These are phyloP conservation scores for Aspidoscelis tigris DNA, from an alignment of 2,113 vertebrate species.

Conservation along the genomic window DNA sequence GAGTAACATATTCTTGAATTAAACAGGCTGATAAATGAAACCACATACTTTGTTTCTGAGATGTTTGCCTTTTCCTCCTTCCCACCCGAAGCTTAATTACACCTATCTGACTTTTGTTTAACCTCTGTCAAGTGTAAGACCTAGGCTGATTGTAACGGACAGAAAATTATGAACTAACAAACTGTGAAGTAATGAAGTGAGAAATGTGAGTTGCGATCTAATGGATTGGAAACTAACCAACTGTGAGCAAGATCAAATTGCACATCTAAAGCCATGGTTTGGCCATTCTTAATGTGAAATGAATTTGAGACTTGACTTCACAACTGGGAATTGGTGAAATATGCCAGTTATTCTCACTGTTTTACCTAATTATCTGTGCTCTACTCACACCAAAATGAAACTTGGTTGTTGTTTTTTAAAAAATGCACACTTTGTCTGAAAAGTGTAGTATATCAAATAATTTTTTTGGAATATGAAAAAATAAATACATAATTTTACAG, in stretches of 20 bases:
- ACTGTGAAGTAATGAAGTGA: conserved; percentile 33
- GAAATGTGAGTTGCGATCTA: conserved; percentile 32
- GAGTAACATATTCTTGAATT: conserved; percentile 2
- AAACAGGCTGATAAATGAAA: not conserved
- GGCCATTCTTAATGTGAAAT: conserved; percentile 12
- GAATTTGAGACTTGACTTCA: conserved; percentile 13
- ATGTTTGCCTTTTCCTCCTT: not conserved
- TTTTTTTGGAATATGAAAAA: too few relatives aligned
- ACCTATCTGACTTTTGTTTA: conserved; percentile 29
- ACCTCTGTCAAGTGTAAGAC: conserved; percentile 17
- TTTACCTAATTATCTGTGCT: not conserved
- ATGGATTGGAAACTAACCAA: conserved; percentile 40
- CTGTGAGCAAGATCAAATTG: conserved; percentile 13
- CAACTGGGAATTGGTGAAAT: not conserved
- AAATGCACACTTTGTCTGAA: too few relatives aligned
- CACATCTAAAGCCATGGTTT: not conserved
- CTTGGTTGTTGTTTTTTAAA: not conserved
- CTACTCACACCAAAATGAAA: not conserved
- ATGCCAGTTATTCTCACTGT: not conserved
- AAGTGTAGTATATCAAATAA: too few relatives aligned
- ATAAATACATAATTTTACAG: too few relatives aligned
- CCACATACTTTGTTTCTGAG: not conserved
- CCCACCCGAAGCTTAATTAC: conserved; percentile 20
- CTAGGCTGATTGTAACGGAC: conserved; percentile 26
- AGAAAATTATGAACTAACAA: conserved; percentile 36